Percentiles rank a stretch among this genome's conserved stretches.
phyloP scores from a whole-genome alignment of 1,140 invertebrate species.

The Muscidifurax raptorellus region DNA sequence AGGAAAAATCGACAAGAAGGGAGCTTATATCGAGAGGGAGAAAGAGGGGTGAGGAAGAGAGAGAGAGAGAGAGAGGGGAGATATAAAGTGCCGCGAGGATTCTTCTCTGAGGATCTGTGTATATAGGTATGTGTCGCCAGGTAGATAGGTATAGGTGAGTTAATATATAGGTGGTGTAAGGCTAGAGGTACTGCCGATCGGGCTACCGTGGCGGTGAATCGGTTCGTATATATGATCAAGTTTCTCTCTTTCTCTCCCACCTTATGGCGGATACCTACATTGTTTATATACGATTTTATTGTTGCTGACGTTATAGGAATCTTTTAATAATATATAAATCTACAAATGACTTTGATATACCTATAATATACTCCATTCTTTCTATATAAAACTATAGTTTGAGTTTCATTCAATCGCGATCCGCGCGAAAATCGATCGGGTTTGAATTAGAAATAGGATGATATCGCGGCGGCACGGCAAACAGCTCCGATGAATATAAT shows the following conservation, averaged over 20 bases:
- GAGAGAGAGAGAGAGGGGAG: background rate
- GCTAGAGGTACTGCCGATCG: conserved; percentile 7
- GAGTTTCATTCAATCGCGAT: too few relatives aligned
- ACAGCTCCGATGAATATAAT: too few relatives aligned
- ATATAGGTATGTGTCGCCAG: background rate
- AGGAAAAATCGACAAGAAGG: conserved; percentile 5
- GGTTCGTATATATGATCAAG: background rate
- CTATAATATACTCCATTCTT: background rate
- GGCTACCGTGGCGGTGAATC: background rate
- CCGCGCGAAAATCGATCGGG: too few relatives aligned
- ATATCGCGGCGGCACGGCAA: too few relatives aligned
- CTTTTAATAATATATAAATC: too few relatives aligned
- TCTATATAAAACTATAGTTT: too few relatives aligned
- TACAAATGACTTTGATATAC: conserved; percentile 3
- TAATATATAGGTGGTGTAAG: background rate
- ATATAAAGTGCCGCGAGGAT: conserved; percentile 24
- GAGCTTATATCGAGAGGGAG: conserved; percentile 13
- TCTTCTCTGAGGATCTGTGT: background rate
- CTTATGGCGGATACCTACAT: background rate
- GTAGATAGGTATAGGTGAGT: background rate
- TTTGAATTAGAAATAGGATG: too few relatives aligned
- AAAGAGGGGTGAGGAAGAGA: background rate
- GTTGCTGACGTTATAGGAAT: too few relatives aligned
- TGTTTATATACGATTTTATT: conserved; percentile 21
- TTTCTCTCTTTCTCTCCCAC: too few relatives aligned